These are phyloP conservation scores for Burhinus bistriatus DNA, from an alignment of 2,113 vertebrate genomes.

Conservation along the genomic window DNA sequence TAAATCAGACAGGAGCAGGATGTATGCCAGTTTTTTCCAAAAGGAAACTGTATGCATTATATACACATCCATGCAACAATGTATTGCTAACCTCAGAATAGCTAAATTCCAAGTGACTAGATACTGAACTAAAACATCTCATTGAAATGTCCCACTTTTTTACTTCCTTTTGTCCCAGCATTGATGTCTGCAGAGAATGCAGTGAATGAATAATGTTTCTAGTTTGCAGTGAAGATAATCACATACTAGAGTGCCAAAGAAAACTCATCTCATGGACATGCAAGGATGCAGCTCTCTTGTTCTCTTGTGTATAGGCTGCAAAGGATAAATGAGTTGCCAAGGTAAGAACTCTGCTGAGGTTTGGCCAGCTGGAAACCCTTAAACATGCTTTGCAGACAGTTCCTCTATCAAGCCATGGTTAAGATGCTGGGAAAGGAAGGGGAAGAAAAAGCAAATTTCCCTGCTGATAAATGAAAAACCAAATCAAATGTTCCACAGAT, in stretches of 20 bases:
- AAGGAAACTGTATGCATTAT: not conserved
- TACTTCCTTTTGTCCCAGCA: not conserved
- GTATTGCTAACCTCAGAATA: not conserved
- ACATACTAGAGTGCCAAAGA: not conserved
- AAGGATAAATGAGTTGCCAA: not conserved
- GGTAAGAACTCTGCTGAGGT: not conserved
- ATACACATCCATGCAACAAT: not conserved
- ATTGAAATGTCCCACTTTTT: not conserved
- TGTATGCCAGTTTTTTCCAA: not conserved
- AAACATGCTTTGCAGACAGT: not conserved
- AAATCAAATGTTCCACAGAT: not conserved
- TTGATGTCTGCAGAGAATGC: not conserved
- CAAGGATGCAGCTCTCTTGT: not conserved
- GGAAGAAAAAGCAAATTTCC: not conserved
- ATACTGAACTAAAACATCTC: not conserved
- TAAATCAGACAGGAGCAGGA: not conserved
- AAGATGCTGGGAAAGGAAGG: not conserved
- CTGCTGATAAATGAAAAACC: not conserved
- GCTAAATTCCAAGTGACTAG: not conserved
- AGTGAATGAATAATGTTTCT: not conserved
- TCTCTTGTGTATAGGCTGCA: not conserved
- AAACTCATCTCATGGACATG: not conserved
- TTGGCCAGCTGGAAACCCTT: not conserved
- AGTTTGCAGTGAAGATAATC: not conserved
- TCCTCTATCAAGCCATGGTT: not conserved